Conservation (phyloP, 23 tunicate genomes). For the Halocynthia aurantium region DNA sequence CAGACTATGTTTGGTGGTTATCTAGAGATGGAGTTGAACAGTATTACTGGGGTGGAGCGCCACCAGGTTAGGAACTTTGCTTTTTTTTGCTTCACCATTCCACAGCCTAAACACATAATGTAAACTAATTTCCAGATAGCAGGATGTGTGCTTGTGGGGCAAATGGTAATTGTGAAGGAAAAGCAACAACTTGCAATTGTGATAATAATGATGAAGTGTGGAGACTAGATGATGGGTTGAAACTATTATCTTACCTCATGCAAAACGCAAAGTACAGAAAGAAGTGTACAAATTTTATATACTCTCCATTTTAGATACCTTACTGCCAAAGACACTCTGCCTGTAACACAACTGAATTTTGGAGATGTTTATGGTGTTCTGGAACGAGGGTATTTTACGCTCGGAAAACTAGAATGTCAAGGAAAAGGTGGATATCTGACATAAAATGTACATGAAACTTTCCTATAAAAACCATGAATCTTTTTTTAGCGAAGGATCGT, state of each 20-base stretch:
- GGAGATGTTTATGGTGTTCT: not conserved
- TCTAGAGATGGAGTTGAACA: conserved; percentile 5
- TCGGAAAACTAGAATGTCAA: conserved; percentile 14
- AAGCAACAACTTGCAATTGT: conserved; percentile 1
- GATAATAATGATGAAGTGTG: conserved; percentile 3
- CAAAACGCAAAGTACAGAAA: too few species aligned
- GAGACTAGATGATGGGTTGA: conserved; percentile 13
- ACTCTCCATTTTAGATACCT: not conserved
- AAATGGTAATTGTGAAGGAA: not conserved
- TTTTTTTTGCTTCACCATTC: too few species aligned
- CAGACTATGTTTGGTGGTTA: conserved; percentile 6
- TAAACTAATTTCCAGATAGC: not conserved
- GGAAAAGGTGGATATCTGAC: not conserved
- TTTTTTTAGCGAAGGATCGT: not conserved
- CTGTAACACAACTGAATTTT: conserved; percentile 4
- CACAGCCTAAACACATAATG: not conserved
- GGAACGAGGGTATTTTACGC: not conserved
- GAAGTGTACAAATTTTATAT: too few species aligned
- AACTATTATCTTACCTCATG: not conserved
- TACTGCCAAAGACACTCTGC: not conserved
- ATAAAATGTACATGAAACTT: not conserved
- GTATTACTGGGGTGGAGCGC: conserved; percentile 7
- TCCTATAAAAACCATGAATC: not conserved
- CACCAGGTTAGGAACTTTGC: not conserved
- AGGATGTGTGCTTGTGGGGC: conserved; percentile 8